A percentile compares a stretch with the other conserved stretches of the same genome.
Evolutionary conservation across 2,113 vertebrate genomes (phyloP).

Genomic region (Archilochus colubris): DNA sequence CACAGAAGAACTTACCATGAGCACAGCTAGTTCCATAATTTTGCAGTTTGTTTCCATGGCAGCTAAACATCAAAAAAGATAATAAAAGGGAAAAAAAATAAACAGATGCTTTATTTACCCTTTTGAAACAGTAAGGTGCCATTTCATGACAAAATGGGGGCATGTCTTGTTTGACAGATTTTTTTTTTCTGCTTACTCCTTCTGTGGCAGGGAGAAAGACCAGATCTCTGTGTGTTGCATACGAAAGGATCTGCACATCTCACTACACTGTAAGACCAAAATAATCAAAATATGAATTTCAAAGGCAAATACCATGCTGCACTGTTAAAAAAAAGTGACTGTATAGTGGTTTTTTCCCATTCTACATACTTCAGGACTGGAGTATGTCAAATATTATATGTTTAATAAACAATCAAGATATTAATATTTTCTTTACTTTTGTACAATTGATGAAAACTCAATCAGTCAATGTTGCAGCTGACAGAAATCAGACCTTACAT

Average conservation of each 20-base stretch:
- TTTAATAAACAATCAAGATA: not conserved
- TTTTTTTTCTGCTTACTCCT: not conserved
- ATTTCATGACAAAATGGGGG: not conserved
- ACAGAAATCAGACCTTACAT: not conserved
- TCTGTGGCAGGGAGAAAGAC: not conserved
- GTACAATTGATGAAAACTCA: slow-evolving; percentile 76
- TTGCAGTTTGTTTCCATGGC: not conserved
- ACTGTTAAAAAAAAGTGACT: not conserved
- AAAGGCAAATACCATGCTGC: not conserved
- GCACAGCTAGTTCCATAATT: not conserved
- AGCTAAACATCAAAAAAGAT: not conserved
- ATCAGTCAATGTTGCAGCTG: slow-evolving; percentile 36
- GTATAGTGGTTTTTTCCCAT: not conserved
- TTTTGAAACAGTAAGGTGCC: not conserved
- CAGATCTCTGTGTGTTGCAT: not conserved
- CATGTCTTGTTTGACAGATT: not conserved
- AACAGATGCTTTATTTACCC: not conserved
- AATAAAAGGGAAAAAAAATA: not conserved
- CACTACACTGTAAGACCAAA: not conserved
- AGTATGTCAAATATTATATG: not conserved
- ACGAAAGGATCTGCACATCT: not conserved
- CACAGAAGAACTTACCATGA: not conserved
- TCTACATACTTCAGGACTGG: not conserved
- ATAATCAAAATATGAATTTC: not conserved
- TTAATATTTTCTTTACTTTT: slow-evolving; percentile 79